Base-by-base conservation (phyloP, 2,113 vertebrate species). In the Nesogale talazaci region DNA sequence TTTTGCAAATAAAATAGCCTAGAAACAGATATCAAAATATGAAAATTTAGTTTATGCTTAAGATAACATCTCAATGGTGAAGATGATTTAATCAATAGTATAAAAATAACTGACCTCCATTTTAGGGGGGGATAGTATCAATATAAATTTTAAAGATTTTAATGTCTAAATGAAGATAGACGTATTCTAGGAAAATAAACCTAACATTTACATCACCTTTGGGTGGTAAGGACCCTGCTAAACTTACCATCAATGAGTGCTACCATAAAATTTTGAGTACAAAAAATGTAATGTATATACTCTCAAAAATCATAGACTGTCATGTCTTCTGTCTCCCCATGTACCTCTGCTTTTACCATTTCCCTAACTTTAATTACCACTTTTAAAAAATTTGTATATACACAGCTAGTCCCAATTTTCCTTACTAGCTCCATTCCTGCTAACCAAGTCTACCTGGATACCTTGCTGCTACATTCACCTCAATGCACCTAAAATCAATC, bases 1-100 rank as follows among this genome's bases (percentile, higher is more conserved):
- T 38, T 88, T 88, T 88, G 63, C 61, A 63, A 69, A 40, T 63
- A 36, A 36, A 72, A 72, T 57, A 84, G 72, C 34, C 56, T 91
- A 91, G 14, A 69, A 77, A 57, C 19, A 84, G 7, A 65, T 20
- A 34, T 25, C 42, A 91, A 84, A 84, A 69, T 69, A 38, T 52
- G 57, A 91, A 40, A 79, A 4, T 52, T 52, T 52, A 52, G 46
- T 52, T 46, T 52, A 52, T 52, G 46, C 46, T 52, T 52, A 52
- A 12, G 46, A 52, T 52, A 83, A 65, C 56, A 75, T 63, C 83
- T 75, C 23, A 65, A 31, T 31, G 75, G 27, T n/a, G n/a, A 11
- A 67, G 67, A 77, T 56, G 8, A 88, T 34, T 87, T 56, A 40
- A 57, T 81, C 11, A 72, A 42, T 42, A 61, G 5, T 82, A 70